Evolutionary conservation across 1,140 invertebrate genomes (phyloP), one percentile per base, ranked within the genome.

Genomic region (Eriosoma lanigerum): DNA sequence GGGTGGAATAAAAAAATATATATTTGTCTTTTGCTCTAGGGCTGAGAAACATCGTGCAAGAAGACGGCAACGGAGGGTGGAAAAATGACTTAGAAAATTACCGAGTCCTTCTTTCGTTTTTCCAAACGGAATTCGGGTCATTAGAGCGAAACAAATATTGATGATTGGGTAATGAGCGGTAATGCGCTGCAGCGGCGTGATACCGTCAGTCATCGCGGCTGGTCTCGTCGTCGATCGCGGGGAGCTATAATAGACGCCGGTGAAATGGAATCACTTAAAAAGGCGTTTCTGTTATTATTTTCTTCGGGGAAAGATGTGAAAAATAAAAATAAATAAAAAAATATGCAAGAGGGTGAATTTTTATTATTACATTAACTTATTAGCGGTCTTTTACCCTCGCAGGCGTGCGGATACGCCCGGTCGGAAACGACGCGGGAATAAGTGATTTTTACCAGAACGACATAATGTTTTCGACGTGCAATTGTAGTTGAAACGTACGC

Each of bases 291-390:
- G 73, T 76, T 58, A 38, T 75, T 75, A 76, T 76, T 60, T 38
- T 76, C 73, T 21, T 17, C 66, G n/a, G 66, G 64, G 13, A 46
- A 68, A n/a, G 38, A n/a, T 54, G 44, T 13, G 29, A 52, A 54
- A 73, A 54, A 17, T 17, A 73, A 19, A 19, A 24, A 68, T 48
- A 48, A 68, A 68, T 17, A 64, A 64, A 19, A 19, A 32, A 62
- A 62, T 62, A 68, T 17, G n/a, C 10, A n/a, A 38, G 54, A 44
- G 32, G 32, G 73, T 21, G 70, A 19, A 58, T 76, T 76, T 76
- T 76, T 76, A 76, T 76, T 54, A 76, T 76, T 76, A 76, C 54
- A 60, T 76, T 76, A 76, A 58, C 73, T 76, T 76, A 76, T 76
- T 76, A 76, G 73, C 17, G 50, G 52, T 58, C 32, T 58, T 32